Base-by-base conservation (phyloP, 2,113 vertebrate species). In the Caloenas nicobarica region DNA sequence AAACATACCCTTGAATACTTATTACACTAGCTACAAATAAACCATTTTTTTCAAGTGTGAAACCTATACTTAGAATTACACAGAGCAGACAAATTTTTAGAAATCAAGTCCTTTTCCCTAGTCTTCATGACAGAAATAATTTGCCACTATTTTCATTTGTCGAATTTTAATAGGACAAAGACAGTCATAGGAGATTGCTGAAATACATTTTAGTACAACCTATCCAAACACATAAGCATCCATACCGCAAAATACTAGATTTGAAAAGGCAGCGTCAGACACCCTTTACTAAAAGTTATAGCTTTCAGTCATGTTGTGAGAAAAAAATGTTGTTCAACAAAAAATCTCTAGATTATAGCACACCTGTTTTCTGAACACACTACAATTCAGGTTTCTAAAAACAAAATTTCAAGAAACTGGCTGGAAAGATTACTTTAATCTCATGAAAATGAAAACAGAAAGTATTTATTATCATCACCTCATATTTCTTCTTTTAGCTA, bases 211-310 rank as follows among this genome's bases (percentile, higher is more conserved):
- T 40, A 86, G 87, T 82, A 88, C 84, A 58, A 91, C 78, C 89
- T 70, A 70, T 89, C 93, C 87, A 88, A 92, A 62, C 22, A 36
- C 7, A 96, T 93, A 78, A 95, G 78, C 94, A 89, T 77, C 16
- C 34, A 48, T 11, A 46, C 33, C 25, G 64, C 46, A 78, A 83
- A 92, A 78, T 15, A 78, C 60, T 17, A 60, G 25, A 96, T 92
- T 56, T 44, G 50, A 89, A 81, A 69, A 95, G 91, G 93, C 94
- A 96, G 60, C 11, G 65, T 61, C 84, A 92, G 66, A 82, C 66
- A 71, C 21, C 13, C 88, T 92, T 81, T 48, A 83, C 23, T 64
- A 81, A 4, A 86, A 92, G 33, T 58, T 78, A 64, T 0, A 79
- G 60, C 65, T 95, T 93, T 88, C 56, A 74, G 48, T 92, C 33